Percentiles rank a stretch among this genome's conserved stretches.
Evolutionary conservation across 2,888 invertebrate species (phyloP).

Genomic region (Sericinus montela): DNA sequence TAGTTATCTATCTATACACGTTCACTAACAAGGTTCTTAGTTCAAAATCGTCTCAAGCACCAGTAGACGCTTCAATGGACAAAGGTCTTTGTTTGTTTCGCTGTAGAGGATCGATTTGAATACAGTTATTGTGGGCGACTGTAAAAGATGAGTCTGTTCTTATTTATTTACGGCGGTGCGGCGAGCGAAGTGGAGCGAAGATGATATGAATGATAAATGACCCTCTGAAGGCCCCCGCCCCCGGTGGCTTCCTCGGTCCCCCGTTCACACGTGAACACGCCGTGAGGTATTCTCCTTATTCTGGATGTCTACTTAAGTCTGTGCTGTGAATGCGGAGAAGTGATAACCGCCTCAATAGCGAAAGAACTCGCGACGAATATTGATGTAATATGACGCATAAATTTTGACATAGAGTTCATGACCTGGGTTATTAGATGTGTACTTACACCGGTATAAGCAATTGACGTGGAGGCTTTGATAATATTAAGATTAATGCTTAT

Average conservation of each 20-base stretch:
- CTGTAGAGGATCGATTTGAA: conserved; percentile 35
- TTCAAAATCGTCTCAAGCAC: conserved; percentile 34
- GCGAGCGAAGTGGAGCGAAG: conserved; percentile 80
- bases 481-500: too few species aligned
- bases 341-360: conserved; percentile 57
- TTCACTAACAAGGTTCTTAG: conserved; percentile 42
- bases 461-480: background rate
- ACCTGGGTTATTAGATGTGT: background rate
- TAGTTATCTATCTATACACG: conserved; percentile 62
- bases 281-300: conserved; percentile 57
- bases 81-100: conserved; percentile 26
- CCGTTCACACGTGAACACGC: conserved; percentile 71
- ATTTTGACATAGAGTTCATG: conserved; percentile 6
- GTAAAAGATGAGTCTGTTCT: conserved; percentile 79
- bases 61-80: conserved; percentile 21
- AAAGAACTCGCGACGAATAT: conserved; percentile 57
- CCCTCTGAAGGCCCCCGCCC: conserved; percentile 58
- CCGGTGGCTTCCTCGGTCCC: conserved; percentile 32
- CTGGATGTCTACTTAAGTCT: conserved; percentile 61
- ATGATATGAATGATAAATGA: conserved; percentile 80
- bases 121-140: conserved; percentile 46
- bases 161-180: conserved; percentile 79
- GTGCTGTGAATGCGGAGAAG: conserved; percentile 53
- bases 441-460: conserved; percentile 11
- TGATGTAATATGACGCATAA: conserved; percentile 34